Evolutionary conservation across 2,888 invertebrate species (phyloP).

Genomic region (Timema cristinae): DNA sequence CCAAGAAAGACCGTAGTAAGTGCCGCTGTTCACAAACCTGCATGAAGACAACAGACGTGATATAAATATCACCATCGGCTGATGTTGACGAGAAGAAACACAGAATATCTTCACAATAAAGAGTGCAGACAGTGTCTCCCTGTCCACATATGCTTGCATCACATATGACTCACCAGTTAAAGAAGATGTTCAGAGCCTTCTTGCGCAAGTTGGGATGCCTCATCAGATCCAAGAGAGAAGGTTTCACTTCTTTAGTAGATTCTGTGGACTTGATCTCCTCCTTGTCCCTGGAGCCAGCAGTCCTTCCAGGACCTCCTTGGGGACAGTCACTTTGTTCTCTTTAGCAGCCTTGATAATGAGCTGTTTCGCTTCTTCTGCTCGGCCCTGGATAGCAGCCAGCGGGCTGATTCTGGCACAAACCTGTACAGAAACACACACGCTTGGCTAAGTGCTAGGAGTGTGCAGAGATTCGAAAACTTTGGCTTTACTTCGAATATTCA

Average conservation of each 20-base stretch:
- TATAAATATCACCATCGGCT: not conserved
- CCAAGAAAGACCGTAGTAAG: slow-evolving; percentile 76
- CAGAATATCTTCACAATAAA: not conserved
- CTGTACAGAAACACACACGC: slow-evolving; percentile 36
- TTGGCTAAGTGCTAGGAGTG: too few relatives aligned
- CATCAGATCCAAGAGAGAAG: slow-evolving; percentile 54
- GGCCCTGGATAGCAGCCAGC: slow-evolving; percentile 67
- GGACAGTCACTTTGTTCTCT: slow-evolving; percentile 58
- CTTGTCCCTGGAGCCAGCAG: slow-evolving; percentile 47
- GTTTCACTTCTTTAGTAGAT: slow-evolving; percentile 42
- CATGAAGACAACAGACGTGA: slow-evolving; percentile 8
- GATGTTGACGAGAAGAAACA: not conserved
- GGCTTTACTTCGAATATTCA: too few relatives aligned
- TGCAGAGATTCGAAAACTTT: too few relatives aligned
- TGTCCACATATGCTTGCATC: too few relatives aligned
- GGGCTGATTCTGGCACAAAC: slow-evolving; percentile 69
- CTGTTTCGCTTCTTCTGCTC: slow-evolving; percentile 57
- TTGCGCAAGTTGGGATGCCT: slow-evolving; percentile 60
- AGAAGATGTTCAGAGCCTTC: slow-evolving; percentile 65
- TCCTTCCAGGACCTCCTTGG: slow-evolving; percentile 51
- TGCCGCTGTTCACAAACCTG: slow-evolving; percentile 69
- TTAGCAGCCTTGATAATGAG: slow-evolving; percentile 60
- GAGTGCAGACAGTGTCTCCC: too few relatives aligned
- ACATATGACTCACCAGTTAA: slow-evolving; percentile 58
- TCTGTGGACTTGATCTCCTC: slow-evolving; percentile 41